Percentiles rank a stretch among this genome's conserved stretches.
These are phyloP conservation scores for Tipula helvola DNA, from an alignment of 2,888 invertebrate genomes.

Conservation along the genomic window DNA sequence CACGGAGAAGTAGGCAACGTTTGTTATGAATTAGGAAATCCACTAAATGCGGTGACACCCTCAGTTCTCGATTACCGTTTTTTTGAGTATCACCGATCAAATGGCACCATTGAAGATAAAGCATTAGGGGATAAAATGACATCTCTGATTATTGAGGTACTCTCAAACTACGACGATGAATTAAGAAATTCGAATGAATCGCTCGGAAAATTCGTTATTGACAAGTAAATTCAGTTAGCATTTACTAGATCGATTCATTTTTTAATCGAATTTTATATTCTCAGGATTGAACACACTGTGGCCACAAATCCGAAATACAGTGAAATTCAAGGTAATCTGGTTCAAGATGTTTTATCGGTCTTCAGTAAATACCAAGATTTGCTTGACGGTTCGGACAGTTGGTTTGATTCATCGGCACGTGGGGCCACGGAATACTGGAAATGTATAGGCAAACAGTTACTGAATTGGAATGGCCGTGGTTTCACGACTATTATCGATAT, in stretches of 20 bases:
- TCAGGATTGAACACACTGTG: neutral
- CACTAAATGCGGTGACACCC: neutral
- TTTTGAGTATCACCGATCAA: constrained; percentile 29
- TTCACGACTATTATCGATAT: constrained; percentile 54
- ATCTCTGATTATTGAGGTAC: constrained; percentile 27
- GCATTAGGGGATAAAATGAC: constrained; percentile 27
- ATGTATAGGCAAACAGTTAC: constrained; percentile 55
- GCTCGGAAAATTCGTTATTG: constrained; percentile 27
- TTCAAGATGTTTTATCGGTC: constrained; percentile 45
- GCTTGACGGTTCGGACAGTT: constrained; percentile 46
- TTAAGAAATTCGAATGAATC: constrained; percentile 27
- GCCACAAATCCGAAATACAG: constrained; percentile 19
- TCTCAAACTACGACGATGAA: constrained; percentile 25
- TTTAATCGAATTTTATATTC: neutral
- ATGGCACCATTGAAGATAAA: constrained; percentile 29
- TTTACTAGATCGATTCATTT: neutral
- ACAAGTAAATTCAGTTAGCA: constrained; percentile 19
- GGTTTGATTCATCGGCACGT: constrained; percentile 54
- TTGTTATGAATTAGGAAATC: constrained; percentile 41
- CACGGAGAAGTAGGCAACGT: constrained; percentile 50
- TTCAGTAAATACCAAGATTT: constrained; percentile 39
- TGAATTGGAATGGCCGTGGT: constrained; percentile 64
- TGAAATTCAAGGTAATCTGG: constrained; percentile 32
- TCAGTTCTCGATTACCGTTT: constrained; percentile 16
- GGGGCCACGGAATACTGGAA: constrained; percentile 49